Base-by-base conservation (phyloP, 2,888 invertebrate genomes). In the Diaperis boleti region DNA sequence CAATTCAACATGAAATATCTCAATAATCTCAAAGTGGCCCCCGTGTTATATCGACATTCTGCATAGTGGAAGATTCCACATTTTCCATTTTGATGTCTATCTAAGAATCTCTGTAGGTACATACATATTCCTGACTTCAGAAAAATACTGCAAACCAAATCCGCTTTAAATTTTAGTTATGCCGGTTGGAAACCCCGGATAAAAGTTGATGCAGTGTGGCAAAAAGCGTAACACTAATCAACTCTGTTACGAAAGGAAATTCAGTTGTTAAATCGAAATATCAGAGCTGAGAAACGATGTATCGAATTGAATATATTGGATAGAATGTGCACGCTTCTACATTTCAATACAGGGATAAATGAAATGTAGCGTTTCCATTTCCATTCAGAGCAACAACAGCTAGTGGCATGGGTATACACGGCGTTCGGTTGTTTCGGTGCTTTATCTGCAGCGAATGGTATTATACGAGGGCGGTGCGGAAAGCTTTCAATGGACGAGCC, bases 331-430 rank as follows among this genome's bases (percentile, higher is more conserved):
- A 47, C 56, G 47, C 41, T 55, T 59, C 55, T 59, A 63, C 65
- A 47, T 65, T 65, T 65, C 63, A 61, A 63, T 65, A 55, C 54
- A 42, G 31, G 60, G 61, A 66, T 67, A 67, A 69, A 68, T 69
- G 68, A 69, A 69, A 69, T 67, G 68, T 67, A 69, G 64, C 68
- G 56, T 66, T 68, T 66, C 64, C 65, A 69, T 66, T 69, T 59
- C 61, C 54, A 59, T 65, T 63, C 62, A 62, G 44, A 14, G 35
- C 44, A 55, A 60, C 64, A 56, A 45, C 55, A 55, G n/a, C 39
- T 20, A 22, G 39, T 15, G 49, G 55, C 41, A 22, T 22, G 54
- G 20, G 52, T 49, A 42, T 31, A 33, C 20, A 18, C 26, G 10
- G 55, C 18, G 13, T 33, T 33, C 5, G 33, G 33, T 33, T 33